Percentiles rank a stretch among this genome's conserved stretches.
phyloP scores from a whole-genome alignment of 2,113 vertebrate species.

The Cariama cristata region DNA sequence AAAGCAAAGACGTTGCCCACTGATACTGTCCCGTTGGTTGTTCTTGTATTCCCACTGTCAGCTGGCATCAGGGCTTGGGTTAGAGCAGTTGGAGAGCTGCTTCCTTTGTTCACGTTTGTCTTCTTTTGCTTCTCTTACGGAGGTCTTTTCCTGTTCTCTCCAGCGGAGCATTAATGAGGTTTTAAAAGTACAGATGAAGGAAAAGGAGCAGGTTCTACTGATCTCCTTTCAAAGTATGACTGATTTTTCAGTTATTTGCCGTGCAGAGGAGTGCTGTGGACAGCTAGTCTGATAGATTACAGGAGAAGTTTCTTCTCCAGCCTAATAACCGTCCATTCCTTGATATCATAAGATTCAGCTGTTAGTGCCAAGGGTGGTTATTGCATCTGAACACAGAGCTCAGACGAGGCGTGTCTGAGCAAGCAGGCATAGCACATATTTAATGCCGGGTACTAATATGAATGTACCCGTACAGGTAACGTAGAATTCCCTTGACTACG shows the following conservation, averaged over 20 bases:
- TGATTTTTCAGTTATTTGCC: neutral
- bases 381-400: neutral
- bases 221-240: neutral
- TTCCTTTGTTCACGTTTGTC: neutral
- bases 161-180: neutral
- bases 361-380: neutral
- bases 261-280: neutral
- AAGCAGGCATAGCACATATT: neutral
- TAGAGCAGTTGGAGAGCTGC: neutral
- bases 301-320: neutral
- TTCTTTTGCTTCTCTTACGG: neutral
- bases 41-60: neutral
- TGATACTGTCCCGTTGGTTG: neutral
- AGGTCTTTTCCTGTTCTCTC: neutral
- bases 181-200: neutral
- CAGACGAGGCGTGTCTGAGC: neutral
- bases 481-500: neutral
- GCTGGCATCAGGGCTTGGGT: neutral
- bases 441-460: neutral
- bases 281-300: neutral
- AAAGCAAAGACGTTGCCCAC: neutral
- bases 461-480: neutral
- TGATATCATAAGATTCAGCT: neutral
- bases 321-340: neutral
- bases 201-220: neutral